phyloP scores from a whole-genome alignment of 30 jellyfish, hydroid and myxozoan species.

The Cassiopea xamachana region DNA sequence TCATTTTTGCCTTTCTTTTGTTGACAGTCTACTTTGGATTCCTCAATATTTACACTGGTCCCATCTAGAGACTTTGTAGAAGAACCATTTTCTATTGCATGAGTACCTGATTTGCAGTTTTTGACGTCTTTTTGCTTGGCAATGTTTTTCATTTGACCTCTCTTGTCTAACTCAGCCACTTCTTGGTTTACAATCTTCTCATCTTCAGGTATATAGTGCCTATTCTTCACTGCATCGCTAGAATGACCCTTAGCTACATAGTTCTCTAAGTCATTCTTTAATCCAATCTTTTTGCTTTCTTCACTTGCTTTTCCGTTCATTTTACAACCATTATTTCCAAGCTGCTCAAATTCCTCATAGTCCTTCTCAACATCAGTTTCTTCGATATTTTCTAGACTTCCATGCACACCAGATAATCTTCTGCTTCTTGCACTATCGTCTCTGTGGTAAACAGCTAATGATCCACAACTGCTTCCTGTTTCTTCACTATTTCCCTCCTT shows the following conservation, averaged over 20 bases:
- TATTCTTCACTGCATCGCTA: background rate
- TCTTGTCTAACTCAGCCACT: background rate
- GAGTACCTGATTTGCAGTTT: background rate
- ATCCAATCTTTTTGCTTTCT: background rate
- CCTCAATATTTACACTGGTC: too few species aligned
- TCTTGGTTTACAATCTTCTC: background rate
- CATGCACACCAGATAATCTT: conserved; percentile 21
- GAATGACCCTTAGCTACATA: background rate
- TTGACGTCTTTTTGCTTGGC: background rate
- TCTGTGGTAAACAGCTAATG: conserved; percentile 5
- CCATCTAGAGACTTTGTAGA: too few species aligned
- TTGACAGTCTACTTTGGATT: too few species aligned
- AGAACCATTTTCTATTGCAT: too few species aligned
- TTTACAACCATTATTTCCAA: background rate
- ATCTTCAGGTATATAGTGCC: background rate
- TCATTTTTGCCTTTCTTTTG: background rate
- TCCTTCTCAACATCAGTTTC: conserved; percentile 17
- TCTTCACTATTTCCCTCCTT: background rate
- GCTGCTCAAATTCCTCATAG: background rate
- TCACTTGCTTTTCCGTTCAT: background rate
- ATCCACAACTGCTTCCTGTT: background rate
- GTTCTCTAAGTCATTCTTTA: background rate
- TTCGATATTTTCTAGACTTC: conserved; percentile 25
- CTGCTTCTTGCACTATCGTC: conserved; percentile 19
- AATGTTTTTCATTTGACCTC: background rate